A percentile compares a stretch with the other conserved stretches of the same genome.
phyloP scores from a whole-genome alignment of 2,888 invertebrate genomes.

The Amaurobius ferox region DNA sequence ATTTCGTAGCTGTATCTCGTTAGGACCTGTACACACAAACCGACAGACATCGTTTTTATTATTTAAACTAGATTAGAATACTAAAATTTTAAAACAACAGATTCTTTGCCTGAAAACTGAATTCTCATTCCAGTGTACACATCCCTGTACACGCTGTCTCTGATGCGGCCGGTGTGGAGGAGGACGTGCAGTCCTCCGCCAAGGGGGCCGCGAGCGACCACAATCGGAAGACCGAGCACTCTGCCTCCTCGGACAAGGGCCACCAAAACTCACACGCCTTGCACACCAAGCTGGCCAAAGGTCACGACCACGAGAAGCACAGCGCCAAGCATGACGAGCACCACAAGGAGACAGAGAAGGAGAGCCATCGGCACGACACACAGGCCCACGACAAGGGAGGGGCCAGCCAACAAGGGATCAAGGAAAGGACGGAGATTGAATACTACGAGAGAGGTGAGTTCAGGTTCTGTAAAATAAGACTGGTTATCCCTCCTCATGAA shows the following conservation, averaged over 20 bases:
- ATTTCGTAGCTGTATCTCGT: no score
- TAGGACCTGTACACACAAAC: no score
- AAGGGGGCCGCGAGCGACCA: slow-evolving; percentile 25
- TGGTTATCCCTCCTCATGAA: no score
- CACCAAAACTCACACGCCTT: slow-evolving; percentile 36
- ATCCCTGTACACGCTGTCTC: slow-evolving; percentile 29
- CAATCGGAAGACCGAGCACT: slow-evolving; percentile 53
- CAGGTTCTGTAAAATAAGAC: no score
- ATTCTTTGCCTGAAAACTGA: no score
- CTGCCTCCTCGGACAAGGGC: slow-evolving; percentile 37
- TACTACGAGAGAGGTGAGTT: slow-evolving; percentile 73
- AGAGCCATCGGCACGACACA: slow-evolving; percentile 55
- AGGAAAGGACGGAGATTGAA: slow-evolving; percentile 73
- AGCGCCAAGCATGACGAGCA: slow-evolving; percentile 56
- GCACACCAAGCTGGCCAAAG: slow-evolving; percentile 29
- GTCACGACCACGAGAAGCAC: slow-evolving; percentile 57
- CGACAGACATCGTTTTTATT: no score
- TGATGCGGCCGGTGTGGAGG: background rate
- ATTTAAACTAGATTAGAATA: no score
- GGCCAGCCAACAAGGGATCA: slow-evolving; percentile 69
- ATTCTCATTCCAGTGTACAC: slow-evolving; percentile 30
- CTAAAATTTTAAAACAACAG: no score
- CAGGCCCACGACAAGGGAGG: slow-evolving; percentile 72
- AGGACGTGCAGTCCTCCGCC: slow-evolving; percentile 8
- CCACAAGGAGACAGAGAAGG: slow-evolving; percentile 55